Evolutionary conservation across 2,888 invertebrate genomes (phyloP), one percentile per base, ranked within the genome.

Genomic region (Galerucella pusilla): DNA sequence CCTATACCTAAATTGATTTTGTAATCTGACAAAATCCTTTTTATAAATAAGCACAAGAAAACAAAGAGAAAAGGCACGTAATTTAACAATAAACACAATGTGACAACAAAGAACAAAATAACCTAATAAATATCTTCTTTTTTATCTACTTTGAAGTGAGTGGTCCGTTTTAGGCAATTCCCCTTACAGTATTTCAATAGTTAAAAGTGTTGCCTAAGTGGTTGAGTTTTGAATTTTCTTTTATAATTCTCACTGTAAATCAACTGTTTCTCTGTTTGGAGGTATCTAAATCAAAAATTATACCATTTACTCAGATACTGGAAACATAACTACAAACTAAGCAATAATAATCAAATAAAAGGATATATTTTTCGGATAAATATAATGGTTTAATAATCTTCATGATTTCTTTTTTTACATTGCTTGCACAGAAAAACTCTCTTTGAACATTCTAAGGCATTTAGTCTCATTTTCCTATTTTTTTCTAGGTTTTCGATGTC

Each of bases 61-160:
- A 20, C 20, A 16, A 16, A 16, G 20, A 57, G 14, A 52, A 52
- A 52, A 52, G 52, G 46, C 46, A 46, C 46, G 10, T 11, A 49
- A 49, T 49, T 57, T 16, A 57, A 57, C 57, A 57, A 57, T 16
- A 11, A 57, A 16, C 16, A 57, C 20, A 57, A 16, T 1, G 52
- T 57, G 57, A 57, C 10, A 16, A 16, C 16, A 12, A 49, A 10
- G 3, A 49, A 49, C n/a, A 57, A 57, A 20, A 57, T 57, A 57
- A 57, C 57, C 57, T 57, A 57, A 49, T 28, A 28, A 28, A 16
- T n/a, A 57, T 57, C 57, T 57, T 57, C 57, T 57, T 57, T 57
- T 57, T 57, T 20, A 16, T 57, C 16, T 16, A 16, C 20, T 2
- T 57, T 16, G 2, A 16, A 10, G 5, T 1, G 10, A 16, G 4